These are phyloP conservation scores for Delia radicum DNA, from an alignment of 1,140 invertebrate species.

Conservation along the genomic window DNA sequence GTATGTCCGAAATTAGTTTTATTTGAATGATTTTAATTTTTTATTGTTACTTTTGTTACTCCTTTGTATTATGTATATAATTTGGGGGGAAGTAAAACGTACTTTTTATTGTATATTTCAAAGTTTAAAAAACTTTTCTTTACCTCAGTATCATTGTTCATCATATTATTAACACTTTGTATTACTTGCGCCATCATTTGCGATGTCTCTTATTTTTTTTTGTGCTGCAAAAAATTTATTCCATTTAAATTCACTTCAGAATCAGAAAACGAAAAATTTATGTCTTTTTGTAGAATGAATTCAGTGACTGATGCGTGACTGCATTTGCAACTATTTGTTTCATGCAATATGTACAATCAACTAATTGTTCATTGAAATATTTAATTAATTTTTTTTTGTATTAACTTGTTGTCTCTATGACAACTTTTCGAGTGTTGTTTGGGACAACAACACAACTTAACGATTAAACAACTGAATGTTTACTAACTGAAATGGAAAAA, in stretches of 20 bases:
- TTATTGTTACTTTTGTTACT: not conserved
- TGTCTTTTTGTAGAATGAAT: too few relatives aligned
- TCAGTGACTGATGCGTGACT: too few relatives aligned
- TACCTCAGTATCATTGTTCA: conserved; percentile 1
- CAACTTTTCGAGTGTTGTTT: not conserved
- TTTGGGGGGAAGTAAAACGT: not conserved
- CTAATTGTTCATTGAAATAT: not conserved
- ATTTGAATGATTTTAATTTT: not conserved
- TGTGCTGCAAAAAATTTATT: not conserved
- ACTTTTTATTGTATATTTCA: not conserved
- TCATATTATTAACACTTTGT: not conserved
- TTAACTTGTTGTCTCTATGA: not conserved
- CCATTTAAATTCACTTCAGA: not conserved
- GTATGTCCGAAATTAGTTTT: not conserved
- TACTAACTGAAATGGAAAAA: conserved; percentile 35
- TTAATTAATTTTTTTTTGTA: not conserved
- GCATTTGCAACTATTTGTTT: too few relatives aligned
- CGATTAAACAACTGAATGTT: conserved; percentile 44
- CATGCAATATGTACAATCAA: not conserved
- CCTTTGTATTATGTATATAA: not conserved
- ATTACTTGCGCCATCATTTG: conserved; percentile 15
- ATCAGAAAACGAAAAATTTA: too few relatives aligned
- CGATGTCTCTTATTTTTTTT: not conserved
- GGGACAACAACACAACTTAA: conserved; percentile 40
- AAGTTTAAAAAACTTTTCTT: not conserved